A percentile compares a stretch with the other conserved stretches of the same genome.
These are phyloP conservation scores for Rafetus swinhoei DNA, from an alignment of 2,113 vertebrate genomes.

Conservation along the genomic window DNA sequence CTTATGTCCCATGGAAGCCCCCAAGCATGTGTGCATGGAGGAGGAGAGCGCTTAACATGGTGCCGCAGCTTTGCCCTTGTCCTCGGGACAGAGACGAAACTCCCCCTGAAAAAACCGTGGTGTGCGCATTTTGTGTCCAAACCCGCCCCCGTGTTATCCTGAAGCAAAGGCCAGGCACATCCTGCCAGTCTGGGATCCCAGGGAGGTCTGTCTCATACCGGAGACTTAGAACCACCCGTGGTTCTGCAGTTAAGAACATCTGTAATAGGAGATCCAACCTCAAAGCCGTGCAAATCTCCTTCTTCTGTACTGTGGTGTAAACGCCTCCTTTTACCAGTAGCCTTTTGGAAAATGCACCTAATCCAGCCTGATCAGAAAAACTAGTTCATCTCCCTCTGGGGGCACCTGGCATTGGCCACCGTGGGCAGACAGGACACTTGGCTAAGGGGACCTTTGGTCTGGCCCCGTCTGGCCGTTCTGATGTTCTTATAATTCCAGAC, in stretches of 20 bases:
- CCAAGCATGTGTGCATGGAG: background rate
- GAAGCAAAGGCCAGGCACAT: too few relatives aligned
- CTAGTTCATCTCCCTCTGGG: background rate
- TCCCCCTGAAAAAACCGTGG: background rate
- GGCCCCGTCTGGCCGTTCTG: too few relatives aligned
- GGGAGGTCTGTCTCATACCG: background rate
- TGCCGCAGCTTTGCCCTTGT: background rate
- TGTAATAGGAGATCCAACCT: background rate
- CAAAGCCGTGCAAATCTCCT: too few relatives aligned
- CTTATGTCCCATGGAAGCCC: background rate
- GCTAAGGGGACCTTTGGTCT: too few relatives aligned
- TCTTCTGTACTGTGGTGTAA: background rate
- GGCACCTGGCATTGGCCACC: too few relatives aligned
- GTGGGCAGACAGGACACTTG: too few relatives aligned
- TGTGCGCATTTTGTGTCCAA: background rate
- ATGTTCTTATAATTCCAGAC: background rate
- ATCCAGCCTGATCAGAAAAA: background rate
- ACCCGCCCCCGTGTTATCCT: background rate
- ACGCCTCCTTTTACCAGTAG: background rate
- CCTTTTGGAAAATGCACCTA: background rate
- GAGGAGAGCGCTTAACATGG: background rate
- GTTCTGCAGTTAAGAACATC: background rate
- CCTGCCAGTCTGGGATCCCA: background rate
- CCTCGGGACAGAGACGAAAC: background rate
- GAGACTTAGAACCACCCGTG: background rate